phyloP scores from a whole-genome alignment of 2,888 invertebrate species.

The Smittia aterrima region DNA sequence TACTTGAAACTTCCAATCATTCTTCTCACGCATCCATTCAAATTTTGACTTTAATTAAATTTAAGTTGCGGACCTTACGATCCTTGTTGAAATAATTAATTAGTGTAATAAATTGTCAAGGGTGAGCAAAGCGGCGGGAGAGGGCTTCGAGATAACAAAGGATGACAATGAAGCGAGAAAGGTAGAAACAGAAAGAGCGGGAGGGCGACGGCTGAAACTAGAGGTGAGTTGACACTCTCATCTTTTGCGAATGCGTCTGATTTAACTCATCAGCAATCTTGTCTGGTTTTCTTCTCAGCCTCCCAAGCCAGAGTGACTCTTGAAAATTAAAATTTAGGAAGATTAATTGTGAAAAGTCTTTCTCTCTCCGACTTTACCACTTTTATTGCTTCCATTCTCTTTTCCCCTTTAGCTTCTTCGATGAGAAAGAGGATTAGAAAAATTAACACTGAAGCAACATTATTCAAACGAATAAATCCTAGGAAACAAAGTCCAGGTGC shows the following conservation, averaged over 20 bases:
- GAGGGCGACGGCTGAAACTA: background rate
- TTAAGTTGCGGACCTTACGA: slow-evolving; percentile 10
- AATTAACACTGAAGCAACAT: slow-evolving; percentile 16
- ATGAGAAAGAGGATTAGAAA: slow-evolving; percentile 22
- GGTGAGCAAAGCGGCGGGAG: background rate
- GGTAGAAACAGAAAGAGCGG: background rate
- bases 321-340: slow-evolving; percentile 29
- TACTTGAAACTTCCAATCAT: background rate
- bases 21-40: background rate
- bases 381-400: background rate
- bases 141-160: slow-evolving; percentile 3
- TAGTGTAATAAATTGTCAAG: slow-evolving; percentile 31
- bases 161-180: background rate
- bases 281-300: slow-evolving; percentile 1
- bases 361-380: background rate
- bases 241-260: background rate
- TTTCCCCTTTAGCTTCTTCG: background rate
- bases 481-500: slow-evolving; percentile 21
- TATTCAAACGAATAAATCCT: background rate
- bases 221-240: background rate
- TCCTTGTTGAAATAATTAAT: slow-evolving; percentile 37
- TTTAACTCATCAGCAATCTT: background rate
- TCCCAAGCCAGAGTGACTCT: background rate
- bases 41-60: slow-evolving; percentile 24
- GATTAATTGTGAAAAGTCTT: slow-evolving; percentile 27